Percentiles rank a stretch among this genome's conserved stretches.
phyloP scores from a whole-genome alignment of 2,888 invertebrate genomes.

The Epistrophella euchroma region DNA sequence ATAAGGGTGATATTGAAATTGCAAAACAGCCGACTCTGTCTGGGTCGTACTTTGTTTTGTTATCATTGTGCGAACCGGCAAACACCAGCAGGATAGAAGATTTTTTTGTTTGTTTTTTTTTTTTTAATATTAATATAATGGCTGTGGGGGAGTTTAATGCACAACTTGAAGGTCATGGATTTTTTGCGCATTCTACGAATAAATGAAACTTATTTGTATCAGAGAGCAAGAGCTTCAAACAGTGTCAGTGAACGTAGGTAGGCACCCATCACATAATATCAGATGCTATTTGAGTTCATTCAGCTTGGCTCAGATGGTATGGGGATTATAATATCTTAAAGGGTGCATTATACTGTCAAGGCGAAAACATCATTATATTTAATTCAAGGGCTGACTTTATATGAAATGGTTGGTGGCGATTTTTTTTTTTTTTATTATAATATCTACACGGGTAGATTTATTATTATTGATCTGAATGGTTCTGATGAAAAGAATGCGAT shows the following conservation, averaged over 20 bases:
- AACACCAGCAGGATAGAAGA: constrained; percentile 23
- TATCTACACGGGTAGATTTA: too few species aligned
- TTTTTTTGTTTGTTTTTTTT: neutral
- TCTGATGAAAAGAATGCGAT: too few species aligned
- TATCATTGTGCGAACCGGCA: constrained; percentile 31
- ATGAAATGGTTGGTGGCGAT: neutral
- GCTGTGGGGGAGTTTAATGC: constrained; percentile 50
- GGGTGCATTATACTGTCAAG: constrained; percentile 51
- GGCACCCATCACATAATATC: neutral
- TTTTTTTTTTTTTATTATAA: neutral
- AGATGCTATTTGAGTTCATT: constrained; percentile 37
- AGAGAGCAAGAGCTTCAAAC: neutral
- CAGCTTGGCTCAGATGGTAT: constrained; percentile 16
- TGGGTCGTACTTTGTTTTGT: constrained; percentile 22
- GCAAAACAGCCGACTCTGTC: constrained; percentile 28
- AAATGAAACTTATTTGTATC: constrained; percentile 18
- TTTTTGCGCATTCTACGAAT: constrained; percentile 7
- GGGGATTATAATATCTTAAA: neutral
- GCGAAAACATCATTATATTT: neutral
- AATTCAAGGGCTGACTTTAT: neutral
- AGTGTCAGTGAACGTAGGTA: constrained; percentile 47
- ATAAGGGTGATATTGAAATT: constrained; percentile 22
- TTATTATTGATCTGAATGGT: too few species aligned
- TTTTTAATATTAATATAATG: neutral
- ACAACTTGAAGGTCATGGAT: constrained; percentile 62